Base-by-base conservation (phyloP, 2,888 invertebrate genomes). In the Melangyna quadrimaculata region DNA sequence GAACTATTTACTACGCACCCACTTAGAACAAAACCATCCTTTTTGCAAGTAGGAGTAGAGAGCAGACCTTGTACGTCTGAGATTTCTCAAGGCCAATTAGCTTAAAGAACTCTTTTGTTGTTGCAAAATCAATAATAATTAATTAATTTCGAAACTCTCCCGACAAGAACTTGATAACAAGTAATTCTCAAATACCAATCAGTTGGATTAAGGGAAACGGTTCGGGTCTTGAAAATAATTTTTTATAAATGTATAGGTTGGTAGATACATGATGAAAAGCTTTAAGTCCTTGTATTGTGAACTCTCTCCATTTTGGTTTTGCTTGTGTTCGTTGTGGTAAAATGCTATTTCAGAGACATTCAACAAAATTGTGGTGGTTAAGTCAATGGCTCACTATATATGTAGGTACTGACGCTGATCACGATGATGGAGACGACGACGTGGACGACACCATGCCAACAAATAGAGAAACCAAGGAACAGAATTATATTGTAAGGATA, bases 131-230 rank as follows among this genome's bases (percentile, higher is more conserved):
- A 75, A 65, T 45, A 72, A 72, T 75, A 72, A 84, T 84, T 79
- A 84, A 79, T 71, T 77, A 67, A 80, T 77, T 75, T 57, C 72
- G 61, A 84, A 80, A 80, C 35, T 51, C 40, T 77, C 59, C 67
- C 77, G 45, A 69, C 75, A 75, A 77, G 77, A 72, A 75, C 65
- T 71, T 79, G 65, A 79, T 72, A 77, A 72, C 69, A 84, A 80
- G 84, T 80, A 80, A 80, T 84, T 84, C 69, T 61, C 71, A 75
- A 80, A 84, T 77, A 80, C 80, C 80, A 84, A 80, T 84, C 84
- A 79, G 69, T 77, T 77, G 71, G 75, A 84, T 80, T 84, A 77
- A 75, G 67, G 67, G 55, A 72, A 84, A 75, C 75, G 61, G 48
- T 55, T 69, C 35, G 45, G 75, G 43, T 35, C 45, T 59, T 77